phyloP scores from a whole-genome alignment of 2,797 vertebrate genomes.

The Hemibagrus guttatus region DNA sequence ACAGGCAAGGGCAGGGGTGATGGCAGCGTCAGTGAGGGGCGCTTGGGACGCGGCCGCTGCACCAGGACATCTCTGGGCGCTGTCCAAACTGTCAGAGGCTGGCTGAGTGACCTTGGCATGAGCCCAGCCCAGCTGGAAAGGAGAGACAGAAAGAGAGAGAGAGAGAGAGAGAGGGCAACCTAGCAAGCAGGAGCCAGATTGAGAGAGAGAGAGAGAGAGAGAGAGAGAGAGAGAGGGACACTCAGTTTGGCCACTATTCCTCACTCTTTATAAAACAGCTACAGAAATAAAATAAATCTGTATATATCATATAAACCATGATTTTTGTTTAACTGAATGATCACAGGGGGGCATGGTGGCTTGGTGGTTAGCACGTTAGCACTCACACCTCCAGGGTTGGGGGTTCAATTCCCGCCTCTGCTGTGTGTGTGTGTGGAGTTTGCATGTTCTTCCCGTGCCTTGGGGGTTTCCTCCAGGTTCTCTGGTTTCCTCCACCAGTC shows the following conservation, averaged over 20 bases:
- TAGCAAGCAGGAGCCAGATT: constrained; percentile 55
- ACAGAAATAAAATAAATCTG: background rate
- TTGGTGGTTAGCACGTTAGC: too few relatives aligned
- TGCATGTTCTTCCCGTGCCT: too few relatives aligned
- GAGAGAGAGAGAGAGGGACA: constrained; percentile 40
- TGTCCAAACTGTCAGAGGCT: constrained; percentile 69
- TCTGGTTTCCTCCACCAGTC: too few relatives aligned
- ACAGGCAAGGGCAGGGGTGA: constrained; percentile 55
- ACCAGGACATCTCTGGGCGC: constrained; percentile 63
- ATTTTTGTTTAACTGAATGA: background rate
- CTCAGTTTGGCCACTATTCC: constrained; percentile 33
- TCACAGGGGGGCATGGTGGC: too few relatives aligned
- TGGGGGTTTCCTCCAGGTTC: too few relatives aligned
- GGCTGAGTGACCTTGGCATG: constrained; percentile 70
- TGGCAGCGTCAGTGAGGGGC: constrained; percentile 48
- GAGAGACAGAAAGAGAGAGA: constrained; percentile 44
- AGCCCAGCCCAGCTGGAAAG: constrained; percentile 66
- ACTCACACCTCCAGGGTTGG: too few relatives aligned
- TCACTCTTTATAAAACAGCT: background rate
- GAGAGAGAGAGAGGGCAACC: constrained; percentile 47
- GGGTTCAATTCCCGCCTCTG: too few relatives aligned
- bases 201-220: constrained; percentile 37
- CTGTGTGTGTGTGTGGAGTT: too few relatives aligned
- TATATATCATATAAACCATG: background rate
- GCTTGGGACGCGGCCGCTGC: constrained; percentile 50